Conservation (phyloP, 2,113 vertebrate genomes). For the Eonycteris spelaea region DNA sequence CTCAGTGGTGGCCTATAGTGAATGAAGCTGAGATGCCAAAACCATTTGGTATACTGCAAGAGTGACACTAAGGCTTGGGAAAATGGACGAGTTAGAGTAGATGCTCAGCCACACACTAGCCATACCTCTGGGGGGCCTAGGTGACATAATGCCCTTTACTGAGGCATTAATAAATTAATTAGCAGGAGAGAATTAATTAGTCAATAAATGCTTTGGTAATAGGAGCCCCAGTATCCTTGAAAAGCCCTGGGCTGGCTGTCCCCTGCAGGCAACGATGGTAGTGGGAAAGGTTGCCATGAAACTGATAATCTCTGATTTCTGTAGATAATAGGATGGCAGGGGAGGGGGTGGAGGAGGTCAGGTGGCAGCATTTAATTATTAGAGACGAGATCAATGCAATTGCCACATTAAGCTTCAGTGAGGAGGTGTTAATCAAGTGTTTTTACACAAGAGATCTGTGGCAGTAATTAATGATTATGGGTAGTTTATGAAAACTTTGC, state of each 20-base stretch:
- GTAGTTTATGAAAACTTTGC: not conserved
- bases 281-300: not conserved
- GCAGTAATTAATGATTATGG: slow-evolving; percentile 38
- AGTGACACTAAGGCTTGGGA: not conserved
- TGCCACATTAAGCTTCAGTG: not conserved
- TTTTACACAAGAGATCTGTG: slow-evolving; percentile 26
- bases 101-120: not conserved
- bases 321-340: not conserved
- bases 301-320: not conserved
- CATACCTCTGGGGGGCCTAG: not conserved
- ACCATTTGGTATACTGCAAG: not conserved
- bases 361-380: slow-evolving; percentile 1
- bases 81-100: not conserved
- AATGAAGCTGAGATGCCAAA: not conserved
- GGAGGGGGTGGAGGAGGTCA: not conserved
- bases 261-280: not conserved
- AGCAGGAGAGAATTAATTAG: not conserved
- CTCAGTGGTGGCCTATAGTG: not conserved
- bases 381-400: slow-evolving; percentile 13
- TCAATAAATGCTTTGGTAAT: not conserved
- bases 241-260: not conserved
- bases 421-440: slow-evolving; percentile 33
- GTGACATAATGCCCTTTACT: not conserved
- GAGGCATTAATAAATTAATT: not conserved
- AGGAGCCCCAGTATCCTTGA: not conserved